phyloP scores from a whole-genome alignment of 2,797 vertebrate species.

The Molossus molossus region DNA sequence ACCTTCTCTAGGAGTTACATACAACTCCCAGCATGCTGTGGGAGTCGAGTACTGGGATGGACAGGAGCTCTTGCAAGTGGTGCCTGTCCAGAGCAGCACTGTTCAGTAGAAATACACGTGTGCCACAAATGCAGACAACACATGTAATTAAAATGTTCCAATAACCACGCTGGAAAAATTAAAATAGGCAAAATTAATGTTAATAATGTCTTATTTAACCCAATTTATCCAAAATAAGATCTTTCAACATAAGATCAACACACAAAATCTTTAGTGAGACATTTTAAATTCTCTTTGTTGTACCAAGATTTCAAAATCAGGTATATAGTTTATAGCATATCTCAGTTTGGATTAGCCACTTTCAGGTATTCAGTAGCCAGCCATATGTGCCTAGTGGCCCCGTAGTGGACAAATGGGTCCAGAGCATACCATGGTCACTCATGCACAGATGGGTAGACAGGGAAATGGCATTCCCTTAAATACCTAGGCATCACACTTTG shows the following conservation, averaged over 20 bases:
- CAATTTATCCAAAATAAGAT: constrained; percentile 7
- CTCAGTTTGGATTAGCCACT: constrained; percentile 24
- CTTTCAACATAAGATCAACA: neutral
- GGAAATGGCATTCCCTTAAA: neutral
- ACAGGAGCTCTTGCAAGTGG: neutral
- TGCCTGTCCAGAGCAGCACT: neutral
- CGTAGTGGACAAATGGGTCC: neutral
- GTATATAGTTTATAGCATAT: neutral
- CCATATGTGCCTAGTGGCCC: neutral
- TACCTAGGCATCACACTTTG: neutral
- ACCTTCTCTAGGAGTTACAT: neutral
- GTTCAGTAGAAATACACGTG: neutral
- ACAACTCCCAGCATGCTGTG: neutral
- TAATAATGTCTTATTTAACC: constrained; percentile 15
- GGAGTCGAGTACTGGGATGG: neutral
- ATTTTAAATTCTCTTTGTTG: constrained; percentile 4
- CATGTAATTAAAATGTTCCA: neutral
- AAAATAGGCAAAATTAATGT: constrained; percentile 28
- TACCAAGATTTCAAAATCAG: neutral
- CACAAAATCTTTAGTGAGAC: constrained; percentile 19
- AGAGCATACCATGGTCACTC: too few species aligned
- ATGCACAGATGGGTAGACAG: neutral
- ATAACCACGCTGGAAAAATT: neutral
- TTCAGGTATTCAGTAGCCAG: neutral
- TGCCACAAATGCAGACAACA: neutral